Conservation (phyloP, 2,113 vertebrate genomes). For the Pygoscelis adeliae region DNA sequence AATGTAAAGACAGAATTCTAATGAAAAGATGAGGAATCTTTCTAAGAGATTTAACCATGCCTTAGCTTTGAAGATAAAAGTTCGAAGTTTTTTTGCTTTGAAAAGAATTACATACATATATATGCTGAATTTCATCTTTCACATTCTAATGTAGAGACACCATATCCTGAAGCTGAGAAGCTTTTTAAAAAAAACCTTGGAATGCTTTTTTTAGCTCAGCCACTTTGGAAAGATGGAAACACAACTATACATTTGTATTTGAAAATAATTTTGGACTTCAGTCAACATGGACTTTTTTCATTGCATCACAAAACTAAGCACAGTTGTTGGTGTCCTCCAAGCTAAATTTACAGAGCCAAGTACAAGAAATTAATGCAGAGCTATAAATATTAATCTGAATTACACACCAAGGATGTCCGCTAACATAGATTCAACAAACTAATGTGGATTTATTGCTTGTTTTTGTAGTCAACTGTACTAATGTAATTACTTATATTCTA, state of each 20-base stretch:
- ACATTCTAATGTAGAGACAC: neutral
- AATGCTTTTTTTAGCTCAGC: neutral
- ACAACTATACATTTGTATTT: slow-evolving; percentile 10
- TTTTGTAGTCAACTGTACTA: slow-evolving; percentile 58
- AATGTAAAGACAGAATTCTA: neutral
- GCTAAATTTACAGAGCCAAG: slow-evolving; percentile 33
- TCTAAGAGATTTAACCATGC: neutral
- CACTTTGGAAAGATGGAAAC: neutral
- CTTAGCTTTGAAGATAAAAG: slow-evolving; percentile 1
- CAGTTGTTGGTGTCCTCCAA: slow-evolving; percentile 47
- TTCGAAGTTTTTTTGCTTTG: neutral
- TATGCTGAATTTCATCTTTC: neutral
- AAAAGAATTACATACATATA: neutral
- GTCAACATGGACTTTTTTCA: neutral
- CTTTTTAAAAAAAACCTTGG: neutral
- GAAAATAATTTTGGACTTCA: slow-evolving; percentile 29
- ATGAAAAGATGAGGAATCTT: neutral
- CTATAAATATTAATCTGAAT: slow-evolving; percentile 68
- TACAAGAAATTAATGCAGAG: slow-evolving; percentile 19
- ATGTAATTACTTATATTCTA: slow-evolving; percentile 65
- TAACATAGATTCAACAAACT: slow-evolving; percentile 63
- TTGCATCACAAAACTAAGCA: neutral
- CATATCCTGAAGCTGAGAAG: neutral
- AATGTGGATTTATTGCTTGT: slow-evolving; percentile 68
- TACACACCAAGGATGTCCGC: slow-evolving; percentile 47